These are phyloP conservation scores for Sylvia borin DNA, from an alignment of 2,797 vertebrate genomes.

Conservation along the genomic window DNA sequence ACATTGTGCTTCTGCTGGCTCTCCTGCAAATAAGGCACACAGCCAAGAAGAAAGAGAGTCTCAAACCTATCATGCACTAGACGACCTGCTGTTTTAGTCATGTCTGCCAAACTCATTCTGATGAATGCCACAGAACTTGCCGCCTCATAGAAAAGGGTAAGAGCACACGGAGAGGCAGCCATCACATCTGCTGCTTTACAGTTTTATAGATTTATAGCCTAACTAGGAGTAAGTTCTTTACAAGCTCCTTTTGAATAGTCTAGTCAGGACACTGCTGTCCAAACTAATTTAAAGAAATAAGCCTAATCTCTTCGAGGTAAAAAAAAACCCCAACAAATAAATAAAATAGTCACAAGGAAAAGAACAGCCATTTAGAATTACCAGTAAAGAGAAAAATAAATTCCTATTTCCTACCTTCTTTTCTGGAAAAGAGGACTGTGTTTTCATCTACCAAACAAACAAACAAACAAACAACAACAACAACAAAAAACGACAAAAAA, in stretches of 20 bases:
- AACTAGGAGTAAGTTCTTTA: neutral
- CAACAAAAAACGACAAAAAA: no score
- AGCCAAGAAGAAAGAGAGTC: neutral
- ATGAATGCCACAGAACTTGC: neutral
- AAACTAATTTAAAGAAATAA: neutral
- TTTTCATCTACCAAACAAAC: slow-evolving; percentile 79
- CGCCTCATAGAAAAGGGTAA: neutral
- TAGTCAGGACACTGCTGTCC: neutral
- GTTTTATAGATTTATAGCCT: neutral
- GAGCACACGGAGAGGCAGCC: neutral
- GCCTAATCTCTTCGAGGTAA: neutral
- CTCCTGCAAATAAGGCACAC: neutral
- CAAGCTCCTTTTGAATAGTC: neutral
- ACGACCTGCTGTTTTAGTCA: neutral
- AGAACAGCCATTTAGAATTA: neutral
- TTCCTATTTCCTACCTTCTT: slow-evolving; percentile 78
- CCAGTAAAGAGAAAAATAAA: neutral
- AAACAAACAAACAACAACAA: no score
- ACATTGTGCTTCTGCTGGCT: neutral
- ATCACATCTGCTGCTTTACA: neutral
- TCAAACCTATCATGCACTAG: neutral
- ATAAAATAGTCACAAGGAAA: neutral
- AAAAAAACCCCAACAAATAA: neutral
- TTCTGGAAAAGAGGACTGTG: slow-evolving; percentile 69
- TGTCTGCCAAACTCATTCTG: neutral